These are phyloP conservation scores for Cebus imitator DNA, from an alignment of 2,113 vertebrate genomes.

Conservation along the genomic window DNA sequence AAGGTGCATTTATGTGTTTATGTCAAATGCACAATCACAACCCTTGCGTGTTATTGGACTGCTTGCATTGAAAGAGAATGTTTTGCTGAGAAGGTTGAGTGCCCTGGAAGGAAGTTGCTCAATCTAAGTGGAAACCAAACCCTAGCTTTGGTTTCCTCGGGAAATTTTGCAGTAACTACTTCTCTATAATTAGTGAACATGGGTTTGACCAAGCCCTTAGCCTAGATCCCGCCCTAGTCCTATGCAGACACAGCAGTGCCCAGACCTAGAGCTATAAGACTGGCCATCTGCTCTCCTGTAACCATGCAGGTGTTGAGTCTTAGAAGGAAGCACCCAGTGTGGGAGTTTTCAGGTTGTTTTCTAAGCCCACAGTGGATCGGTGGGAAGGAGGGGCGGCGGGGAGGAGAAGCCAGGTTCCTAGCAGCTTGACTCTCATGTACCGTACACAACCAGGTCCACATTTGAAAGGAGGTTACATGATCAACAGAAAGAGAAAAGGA, in stretches of 20 bases:
- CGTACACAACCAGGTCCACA: not conserved
- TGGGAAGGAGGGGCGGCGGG: not conserved
- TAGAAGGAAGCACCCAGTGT: not conserved
- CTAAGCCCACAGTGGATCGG: not conserved
- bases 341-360: not conserved
- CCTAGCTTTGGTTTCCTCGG: constrained; percentile 47
- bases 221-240: not conserved
- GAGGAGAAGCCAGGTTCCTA: not conserved
- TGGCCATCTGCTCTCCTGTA: not conserved
- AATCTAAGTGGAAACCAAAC: constrained; percentile 54
- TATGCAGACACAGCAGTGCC: rapidly evolving
- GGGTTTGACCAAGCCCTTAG: not conserved
- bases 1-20: not conserved
- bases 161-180: constrained; percentile 47
- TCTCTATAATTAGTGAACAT: not conserved
- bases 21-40: not conserved
- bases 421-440: too few relatives aligned
- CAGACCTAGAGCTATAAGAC: too few relatives aligned
- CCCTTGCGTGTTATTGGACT: not conserved
- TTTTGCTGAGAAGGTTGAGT: not conserved
- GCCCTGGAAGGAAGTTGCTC: constrained; percentile 65
- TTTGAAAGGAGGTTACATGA: not conserved
- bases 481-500: not conserved
- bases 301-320: rapidly evolving
- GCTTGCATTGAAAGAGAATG: not conserved